Evolutionary conservation across 2,888 invertebrate genomes (phyloP).

Genomic region (Trichogramma evanescens): DNA sequence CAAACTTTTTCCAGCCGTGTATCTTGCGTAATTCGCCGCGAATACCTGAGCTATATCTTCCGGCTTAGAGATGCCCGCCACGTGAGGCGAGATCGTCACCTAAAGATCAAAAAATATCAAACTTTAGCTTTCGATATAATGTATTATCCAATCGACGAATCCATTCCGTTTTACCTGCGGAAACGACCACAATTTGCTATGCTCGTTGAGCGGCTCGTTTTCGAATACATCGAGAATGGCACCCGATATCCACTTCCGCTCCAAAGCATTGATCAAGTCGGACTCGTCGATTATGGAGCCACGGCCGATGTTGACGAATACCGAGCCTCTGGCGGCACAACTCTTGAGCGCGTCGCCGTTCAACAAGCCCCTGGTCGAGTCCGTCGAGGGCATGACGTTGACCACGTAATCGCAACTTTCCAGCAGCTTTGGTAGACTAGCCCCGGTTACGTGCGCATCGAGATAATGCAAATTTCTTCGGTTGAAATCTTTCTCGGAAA

Average conservation of each 20-base stretch:
- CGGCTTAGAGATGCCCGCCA: slow-evolving; percentile 43
- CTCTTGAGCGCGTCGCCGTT: slow-evolving; percentile 47
- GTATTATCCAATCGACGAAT: not conserved
- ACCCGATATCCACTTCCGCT: slow-evolving; percentile 51
- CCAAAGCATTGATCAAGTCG: slow-evolving; percentile 50
- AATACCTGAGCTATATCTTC: slow-evolving; percentile 49
- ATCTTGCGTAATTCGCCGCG: slow-evolving; percentile 46
- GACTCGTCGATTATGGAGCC: slow-evolving; percentile 52
- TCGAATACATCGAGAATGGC: slow-evolving; percentile 55
- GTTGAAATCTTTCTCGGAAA: not conserved
- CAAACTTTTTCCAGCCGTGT: slow-evolving; percentile 39
- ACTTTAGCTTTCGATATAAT: not conserved
- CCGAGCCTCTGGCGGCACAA: slow-evolving; percentile 46
- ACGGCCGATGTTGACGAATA: slow-evolving; percentile 57
- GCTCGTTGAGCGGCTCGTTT: slow-evolving; percentile 50
- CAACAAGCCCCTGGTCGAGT: slow-evolving; percentile 49
- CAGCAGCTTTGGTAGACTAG: slow-evolving; percentile 42
- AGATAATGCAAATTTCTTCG: slow-evolving; percentile 13
- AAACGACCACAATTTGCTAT: slow-evolving; percentile 50
- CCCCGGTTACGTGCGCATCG: slow-evolving; percentile 37
- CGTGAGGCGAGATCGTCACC: slow-evolving; percentile 50
- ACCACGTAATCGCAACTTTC: slow-evolving; percentile 52
- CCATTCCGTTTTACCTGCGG: slow-evolving; percentile 43
- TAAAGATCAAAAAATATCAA: slow-evolving; percentile 26
- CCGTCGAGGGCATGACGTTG: slow-evolving; percentile 52